phyloP scores from a whole-genome alignment of 2,888 invertebrate species.

The Digitonthophagus gazella region DNA sequence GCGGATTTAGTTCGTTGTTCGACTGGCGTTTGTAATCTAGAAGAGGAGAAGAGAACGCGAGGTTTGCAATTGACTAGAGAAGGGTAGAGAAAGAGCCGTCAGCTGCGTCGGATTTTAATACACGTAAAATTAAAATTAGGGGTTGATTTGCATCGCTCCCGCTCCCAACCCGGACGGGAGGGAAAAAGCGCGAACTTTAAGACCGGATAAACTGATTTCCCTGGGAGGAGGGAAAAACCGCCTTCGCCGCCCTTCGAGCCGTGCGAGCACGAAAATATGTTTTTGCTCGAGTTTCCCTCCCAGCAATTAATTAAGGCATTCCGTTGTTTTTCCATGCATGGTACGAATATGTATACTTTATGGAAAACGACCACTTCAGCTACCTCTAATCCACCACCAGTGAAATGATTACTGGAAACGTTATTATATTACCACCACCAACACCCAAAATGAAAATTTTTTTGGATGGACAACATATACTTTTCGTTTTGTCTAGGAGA shows the following conservation, averaged over 20 bases:
- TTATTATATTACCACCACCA: background rate
- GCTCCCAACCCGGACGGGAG: constrained; percentile 45
- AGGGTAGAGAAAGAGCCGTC: constrained; percentile 45
- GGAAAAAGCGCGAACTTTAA: constrained; percentile 50
- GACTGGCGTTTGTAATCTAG: constrained; percentile 48
- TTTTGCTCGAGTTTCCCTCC: constrained; percentile 11
- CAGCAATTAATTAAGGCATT: constrained; percentile 16
- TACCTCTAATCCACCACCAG: constrained; percentile 5
- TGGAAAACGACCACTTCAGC: background rate
- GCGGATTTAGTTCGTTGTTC: constrained; percentile 48
- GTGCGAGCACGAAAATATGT: constrained; percentile 9
- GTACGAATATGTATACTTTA: background rate
- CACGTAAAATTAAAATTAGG: constrained; percentile 62
- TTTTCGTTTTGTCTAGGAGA: too few species aligned
- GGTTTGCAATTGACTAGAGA: constrained; percentile 27
- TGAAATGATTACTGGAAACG: constrained; percentile 9
- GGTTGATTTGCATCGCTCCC: constrained; percentile 55
- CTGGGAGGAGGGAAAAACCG: constrained; percentile 28
- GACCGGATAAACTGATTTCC: constrained; percentile 33
- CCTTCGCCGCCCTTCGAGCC: constrained; percentile 1
- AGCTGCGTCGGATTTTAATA: constrained; percentile 59
- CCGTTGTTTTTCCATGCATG: constrained; percentile 10
- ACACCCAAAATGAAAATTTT: background rate
- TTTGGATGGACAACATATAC: too few species aligned
- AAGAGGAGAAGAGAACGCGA: background rate